Evolutionary conservation across 2,797 vertebrate species (phyloP).

Genomic region (Diglossa cyanea): DNA sequence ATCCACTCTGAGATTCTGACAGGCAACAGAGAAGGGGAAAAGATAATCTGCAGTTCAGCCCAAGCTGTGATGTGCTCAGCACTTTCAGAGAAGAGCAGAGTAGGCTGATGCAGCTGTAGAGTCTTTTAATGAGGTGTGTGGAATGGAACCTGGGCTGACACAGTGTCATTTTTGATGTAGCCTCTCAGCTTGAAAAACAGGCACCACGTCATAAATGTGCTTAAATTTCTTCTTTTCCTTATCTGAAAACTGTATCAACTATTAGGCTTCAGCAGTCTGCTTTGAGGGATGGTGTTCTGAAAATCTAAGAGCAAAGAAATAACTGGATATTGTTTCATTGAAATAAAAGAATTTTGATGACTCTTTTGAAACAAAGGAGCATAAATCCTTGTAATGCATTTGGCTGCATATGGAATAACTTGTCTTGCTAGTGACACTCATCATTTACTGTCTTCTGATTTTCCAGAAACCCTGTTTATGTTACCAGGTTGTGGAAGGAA

Average conservation of each 20-base stretch:
- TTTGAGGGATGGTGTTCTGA: neutral
- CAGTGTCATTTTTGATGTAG: fast-evolving
- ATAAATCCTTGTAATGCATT: neutral
- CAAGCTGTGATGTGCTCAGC: neutral
- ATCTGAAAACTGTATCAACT: neutral
- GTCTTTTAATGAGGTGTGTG: neutral
- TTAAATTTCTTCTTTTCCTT: neutral
- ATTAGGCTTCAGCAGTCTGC: neutral
- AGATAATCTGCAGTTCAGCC: neutral
- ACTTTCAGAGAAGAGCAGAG: neutral
- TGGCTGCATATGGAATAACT: neutral
- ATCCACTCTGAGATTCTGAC: neutral
- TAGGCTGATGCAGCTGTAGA: neutral
- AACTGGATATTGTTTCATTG: neutral
- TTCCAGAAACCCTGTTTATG: neutral
- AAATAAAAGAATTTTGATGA: neutral
- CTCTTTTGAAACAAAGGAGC: neutral
- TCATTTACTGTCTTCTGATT: neutral
- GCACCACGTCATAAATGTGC: neutral
- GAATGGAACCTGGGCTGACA: neutral
- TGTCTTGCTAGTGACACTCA: neutral
- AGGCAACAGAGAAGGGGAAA: neutral
- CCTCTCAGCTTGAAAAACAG: neutral
- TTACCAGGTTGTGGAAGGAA: neutral
- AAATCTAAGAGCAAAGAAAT: neutral